Percentiles rank a stretch among this genome's conserved stretches.
Conservation (phyloP, 2,797 vertebrate genomes). For the Helarctos malayanus region DNA sequence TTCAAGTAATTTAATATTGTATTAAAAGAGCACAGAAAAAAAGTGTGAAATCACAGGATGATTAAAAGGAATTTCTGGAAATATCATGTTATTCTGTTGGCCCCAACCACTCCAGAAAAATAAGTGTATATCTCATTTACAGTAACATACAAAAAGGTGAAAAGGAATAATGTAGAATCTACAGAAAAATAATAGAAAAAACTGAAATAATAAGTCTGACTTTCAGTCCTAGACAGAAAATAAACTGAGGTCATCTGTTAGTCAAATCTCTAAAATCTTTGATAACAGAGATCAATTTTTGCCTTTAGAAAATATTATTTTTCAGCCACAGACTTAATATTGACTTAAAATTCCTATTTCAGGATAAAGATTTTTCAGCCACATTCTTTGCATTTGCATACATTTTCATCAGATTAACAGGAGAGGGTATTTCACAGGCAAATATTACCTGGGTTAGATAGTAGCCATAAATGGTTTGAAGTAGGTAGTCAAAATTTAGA, state of each 20-base stretch:
- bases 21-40: constrained; percentile 1
- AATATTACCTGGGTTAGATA: neutral
- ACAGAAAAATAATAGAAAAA: neutral
- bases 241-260: neutral
- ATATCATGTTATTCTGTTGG: neutral
- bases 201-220: neutral
- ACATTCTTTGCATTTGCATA: neutral
- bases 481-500: neutral
- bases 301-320: neutral
- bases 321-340: neutral
- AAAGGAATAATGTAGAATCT: neutral
- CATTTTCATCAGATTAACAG: neutral
- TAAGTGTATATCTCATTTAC: neutral
- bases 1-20: neutral
- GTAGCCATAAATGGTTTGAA: neutral
- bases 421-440: neutral
- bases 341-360: neutral
- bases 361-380: neutral
- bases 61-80: neutral
- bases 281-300: neutral
- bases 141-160: neutral
- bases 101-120: neutral
- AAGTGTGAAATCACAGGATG: neutral
- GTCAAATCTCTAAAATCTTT: neutral
- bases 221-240: constrained; percentile 16